These are phyloP conservation scores for Polymixis lichenea DNA, from an alignment of 2,888 invertebrate species.

Conservation along the genomic window DNA sequence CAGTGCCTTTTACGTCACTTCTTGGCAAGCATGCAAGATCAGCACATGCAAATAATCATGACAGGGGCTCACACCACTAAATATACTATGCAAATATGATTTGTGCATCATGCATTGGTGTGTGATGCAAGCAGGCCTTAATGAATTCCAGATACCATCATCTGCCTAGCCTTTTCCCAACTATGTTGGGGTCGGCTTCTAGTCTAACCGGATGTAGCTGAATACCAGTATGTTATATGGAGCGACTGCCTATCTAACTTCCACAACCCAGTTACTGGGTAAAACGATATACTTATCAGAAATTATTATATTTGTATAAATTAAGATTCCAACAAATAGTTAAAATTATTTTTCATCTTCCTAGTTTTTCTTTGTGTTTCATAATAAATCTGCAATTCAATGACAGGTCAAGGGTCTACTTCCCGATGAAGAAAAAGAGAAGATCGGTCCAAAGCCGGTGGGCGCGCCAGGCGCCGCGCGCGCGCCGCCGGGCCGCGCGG, in stretches of 20 bases:
- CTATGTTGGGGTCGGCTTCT: too few relatives aligned
- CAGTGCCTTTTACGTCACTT: too few relatives aligned
- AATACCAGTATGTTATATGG: too few relatives aligned
- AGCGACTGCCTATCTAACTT: too few relatives aligned
- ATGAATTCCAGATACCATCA: not conserved
- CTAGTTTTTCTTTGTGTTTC: not conserved
- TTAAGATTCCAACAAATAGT: not conserved
- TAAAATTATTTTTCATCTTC: too few relatives aligned
- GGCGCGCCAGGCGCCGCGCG: slow-evolving; percentile 67
- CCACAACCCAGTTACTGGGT: too few relatives aligned
- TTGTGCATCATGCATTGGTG: not conserved
- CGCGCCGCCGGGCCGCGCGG: slow-evolving; percentile 54
- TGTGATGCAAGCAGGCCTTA: not conserved
- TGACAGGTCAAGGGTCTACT: slow-evolving; percentile 96
- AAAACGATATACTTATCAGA: not conserved
- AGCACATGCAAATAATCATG: not conserved
- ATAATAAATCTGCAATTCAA: not conserved
- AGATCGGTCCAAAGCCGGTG: slow-evolving; percentile 97
- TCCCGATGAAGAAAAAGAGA: slow-evolving; percentile 99
- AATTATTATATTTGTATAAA: too few relatives aligned
- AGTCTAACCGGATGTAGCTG: too few relatives aligned
- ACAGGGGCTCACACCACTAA: too few relatives aligned
- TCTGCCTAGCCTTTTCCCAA: too few relatives aligned
- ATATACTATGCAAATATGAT: not conserved
- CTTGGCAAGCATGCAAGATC: too few relatives aligned